Evolutionary conservation across 2,888 invertebrate species (phyloP).

Genomic region (Drosophila colorata): DNA sequence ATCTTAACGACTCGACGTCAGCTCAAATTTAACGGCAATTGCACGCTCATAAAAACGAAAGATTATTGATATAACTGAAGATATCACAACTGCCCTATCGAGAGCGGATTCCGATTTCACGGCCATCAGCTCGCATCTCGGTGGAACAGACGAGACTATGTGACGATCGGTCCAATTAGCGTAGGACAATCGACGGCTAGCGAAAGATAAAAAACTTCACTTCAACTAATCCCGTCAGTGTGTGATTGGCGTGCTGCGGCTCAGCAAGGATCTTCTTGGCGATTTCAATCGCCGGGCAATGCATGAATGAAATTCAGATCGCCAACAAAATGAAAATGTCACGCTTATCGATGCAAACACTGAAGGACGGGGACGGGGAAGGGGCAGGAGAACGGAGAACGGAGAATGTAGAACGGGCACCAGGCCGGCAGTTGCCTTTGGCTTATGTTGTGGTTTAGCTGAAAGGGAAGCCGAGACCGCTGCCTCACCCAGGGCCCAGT

Average conservation of each 20-base stretch:
- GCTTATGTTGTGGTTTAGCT: conserved; percentile 71
- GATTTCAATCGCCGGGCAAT: conserved; percentile 63
- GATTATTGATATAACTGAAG: conserved; percentile 25
- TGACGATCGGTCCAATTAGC: conserved; percentile 67
- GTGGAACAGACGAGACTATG: conserved; percentile 19
- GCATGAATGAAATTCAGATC: conserved; percentile 69
- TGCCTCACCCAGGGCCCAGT: conserved; percentile 50
- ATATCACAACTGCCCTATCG: conserved; percentile 27
- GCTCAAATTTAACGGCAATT: conserved; percentile 68
- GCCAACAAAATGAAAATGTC: conserved; percentile 83
- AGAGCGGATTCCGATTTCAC: conserved; percentile 62
- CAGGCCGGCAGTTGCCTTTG: conserved; percentile 40
- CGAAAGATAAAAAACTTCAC: conserved; percentile 53
- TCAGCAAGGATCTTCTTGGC: conserved; percentile 40
- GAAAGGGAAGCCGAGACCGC: conserved; percentile 59
- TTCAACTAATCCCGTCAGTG: conserved; percentile 81
- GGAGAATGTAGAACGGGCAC: not conserved
- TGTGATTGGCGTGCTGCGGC: conserved; percentile 79
- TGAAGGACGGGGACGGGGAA: not conserved
- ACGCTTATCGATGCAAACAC: conserved; percentile 79
- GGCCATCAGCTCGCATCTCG: conserved; percentile 57
- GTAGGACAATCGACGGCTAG: conserved; percentile 28
- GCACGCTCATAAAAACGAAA: conserved; percentile 35
- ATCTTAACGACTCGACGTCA: conserved; percentile 23
- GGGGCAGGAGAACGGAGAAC: conserved; percentile 14